Percentiles rank a stretch among this genome's conserved stretches.
Conservation (phyloP, 1,140 invertebrate genomes). For the Drosophila carrolli region DNA sequence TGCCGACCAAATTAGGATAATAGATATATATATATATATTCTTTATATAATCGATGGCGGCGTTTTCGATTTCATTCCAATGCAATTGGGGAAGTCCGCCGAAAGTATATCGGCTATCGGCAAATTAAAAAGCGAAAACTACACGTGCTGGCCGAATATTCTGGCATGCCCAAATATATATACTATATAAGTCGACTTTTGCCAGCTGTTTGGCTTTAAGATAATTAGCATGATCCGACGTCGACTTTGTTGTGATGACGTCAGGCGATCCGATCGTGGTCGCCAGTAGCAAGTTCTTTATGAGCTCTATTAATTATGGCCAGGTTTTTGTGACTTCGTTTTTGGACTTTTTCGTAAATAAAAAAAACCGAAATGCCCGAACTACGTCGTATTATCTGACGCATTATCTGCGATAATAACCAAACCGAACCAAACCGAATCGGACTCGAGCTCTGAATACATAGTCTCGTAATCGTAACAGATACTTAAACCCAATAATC, state of each 20-base stretch:
- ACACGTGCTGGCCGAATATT: conserved; percentile 31
- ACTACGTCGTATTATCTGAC: conserved; percentile 13
- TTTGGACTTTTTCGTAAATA: conserved; percentile 5
- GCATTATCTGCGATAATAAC: conserved; percentile 33
- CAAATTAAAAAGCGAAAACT: conserved; percentile 1
- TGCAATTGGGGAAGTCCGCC: not conserved
- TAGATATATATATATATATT: conserved; percentile 5
- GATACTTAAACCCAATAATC: conserved; percentile 3
- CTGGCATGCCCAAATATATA: conserved; percentile 2
- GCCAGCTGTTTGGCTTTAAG: conserved; percentile 16
- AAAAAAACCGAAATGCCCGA: not conserved
- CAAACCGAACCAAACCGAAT: conserved; percentile 9
- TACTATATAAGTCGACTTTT: not conserved
- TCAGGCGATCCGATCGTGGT: not conserved
- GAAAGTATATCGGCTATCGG: not conserved
- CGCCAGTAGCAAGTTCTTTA: conserved; percentile 50
- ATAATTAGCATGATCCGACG: conserved; percentile 38
- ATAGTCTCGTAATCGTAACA: not conserved
- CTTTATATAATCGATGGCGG: conserved; percentile 13
- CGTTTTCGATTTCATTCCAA: conserved; percentile 6
- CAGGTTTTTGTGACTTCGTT: conserved; percentile 24
- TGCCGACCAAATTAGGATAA: conserved; percentile 48
- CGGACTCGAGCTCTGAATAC: not conserved
- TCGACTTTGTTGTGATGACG: conserved; percentile 29
- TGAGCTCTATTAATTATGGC: conserved; percentile 39